These are phyloP conservation scores for Amblyjoppa fuscipennis DNA, from an alignment of 2,888 invertebrate genomes.

Conservation along the genomic window DNA sequence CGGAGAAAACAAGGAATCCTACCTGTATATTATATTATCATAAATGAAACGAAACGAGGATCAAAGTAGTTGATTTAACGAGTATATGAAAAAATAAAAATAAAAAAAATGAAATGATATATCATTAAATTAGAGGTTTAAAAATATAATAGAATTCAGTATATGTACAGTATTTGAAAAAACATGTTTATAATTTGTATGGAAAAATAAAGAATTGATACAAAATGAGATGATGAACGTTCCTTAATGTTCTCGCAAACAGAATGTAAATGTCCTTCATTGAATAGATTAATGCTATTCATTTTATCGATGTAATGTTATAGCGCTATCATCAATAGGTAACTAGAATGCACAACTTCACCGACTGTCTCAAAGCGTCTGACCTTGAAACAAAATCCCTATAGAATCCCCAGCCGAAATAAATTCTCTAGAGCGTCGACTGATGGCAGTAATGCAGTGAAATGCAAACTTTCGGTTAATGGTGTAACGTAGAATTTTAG, in stretches of 20 bases:
- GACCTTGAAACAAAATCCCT: slow-evolving; percentile 9
- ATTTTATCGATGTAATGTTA: neutral
- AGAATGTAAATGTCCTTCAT: neutral
- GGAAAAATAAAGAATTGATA: slow-evolving; percentile 87
- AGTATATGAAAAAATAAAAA: slow-evolving; percentile 83
- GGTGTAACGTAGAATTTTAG: slow-evolving; percentile 1
- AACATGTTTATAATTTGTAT: slow-evolving; percentile 94
- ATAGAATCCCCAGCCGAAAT: neutral
- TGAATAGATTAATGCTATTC: neutral
- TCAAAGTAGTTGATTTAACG: slow-evolving; percentile 84
- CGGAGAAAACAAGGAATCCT: slow-evolving; percentile 78
- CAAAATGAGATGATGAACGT: slow-evolving; percentile 74
- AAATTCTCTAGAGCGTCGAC: slow-evolving; percentile 11
- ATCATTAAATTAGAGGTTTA: slow-evolving; percentile 86
- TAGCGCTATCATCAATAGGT: neutral
- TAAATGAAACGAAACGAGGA: slow-evolving; percentile 84
- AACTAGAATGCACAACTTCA: neutral
- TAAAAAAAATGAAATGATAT: slow-evolving; percentile 86
- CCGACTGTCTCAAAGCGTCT: too few species aligned
- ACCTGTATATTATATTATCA: slow-evolving; percentile 84
- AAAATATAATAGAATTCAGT: slow-evolving; percentile 85
- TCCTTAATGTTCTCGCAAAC: neutral
- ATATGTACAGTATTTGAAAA: slow-evolving; percentile 92
- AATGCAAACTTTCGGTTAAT: slow-evolving; percentile 8
- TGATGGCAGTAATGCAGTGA: slow-evolving; percentile 19